Conservation (phyloP, 2,113 vertebrate genomes). For the Amphiprion ocellaris region DNA sequence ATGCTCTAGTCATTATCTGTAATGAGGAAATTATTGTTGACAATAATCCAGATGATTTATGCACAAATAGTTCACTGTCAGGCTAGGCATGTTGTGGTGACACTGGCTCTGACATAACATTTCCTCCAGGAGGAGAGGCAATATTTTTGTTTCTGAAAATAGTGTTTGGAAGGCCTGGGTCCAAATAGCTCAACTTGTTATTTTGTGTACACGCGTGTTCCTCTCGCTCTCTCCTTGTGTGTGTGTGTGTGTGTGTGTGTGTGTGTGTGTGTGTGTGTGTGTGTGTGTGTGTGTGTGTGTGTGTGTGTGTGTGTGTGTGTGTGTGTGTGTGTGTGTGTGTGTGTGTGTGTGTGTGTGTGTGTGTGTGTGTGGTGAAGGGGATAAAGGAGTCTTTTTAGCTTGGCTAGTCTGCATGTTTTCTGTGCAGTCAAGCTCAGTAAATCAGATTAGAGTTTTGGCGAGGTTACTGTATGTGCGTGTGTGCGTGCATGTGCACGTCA, state of each 20-base stretch:
- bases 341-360: constrained; percentile 10
- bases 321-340: constrained; percentile 8
- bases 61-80: not conserved
- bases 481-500: not conserved
- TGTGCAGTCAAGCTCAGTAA: constrained; percentile 69
- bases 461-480: constrained; percentile 8
- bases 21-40: too few species aligned
- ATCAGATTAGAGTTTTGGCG: constrained; percentile 70
- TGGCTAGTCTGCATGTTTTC: constrained; percentile 52
- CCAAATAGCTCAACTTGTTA: not conserved
- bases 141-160: constrained; percentile 2
- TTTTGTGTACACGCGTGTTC: constrained; percentile 1
- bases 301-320: constrained; percentile 10
- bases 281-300: constrained; percentile 13
- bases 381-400: constrained; percentile 68
- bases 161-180: not conserved
- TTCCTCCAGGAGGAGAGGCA: not conserved
- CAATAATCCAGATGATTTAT: too few species aligned
- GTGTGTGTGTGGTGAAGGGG: not conserved
- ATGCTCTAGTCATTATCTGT: too few species aligned
- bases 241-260: not conserved
- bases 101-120: not conserved
- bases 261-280: not conserved
- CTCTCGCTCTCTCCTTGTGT: not conserved
- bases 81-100: not conserved